Conservation (phyloP, 1,140 invertebrate genomes). For the Plectrocnemia conspersa region DNA sequence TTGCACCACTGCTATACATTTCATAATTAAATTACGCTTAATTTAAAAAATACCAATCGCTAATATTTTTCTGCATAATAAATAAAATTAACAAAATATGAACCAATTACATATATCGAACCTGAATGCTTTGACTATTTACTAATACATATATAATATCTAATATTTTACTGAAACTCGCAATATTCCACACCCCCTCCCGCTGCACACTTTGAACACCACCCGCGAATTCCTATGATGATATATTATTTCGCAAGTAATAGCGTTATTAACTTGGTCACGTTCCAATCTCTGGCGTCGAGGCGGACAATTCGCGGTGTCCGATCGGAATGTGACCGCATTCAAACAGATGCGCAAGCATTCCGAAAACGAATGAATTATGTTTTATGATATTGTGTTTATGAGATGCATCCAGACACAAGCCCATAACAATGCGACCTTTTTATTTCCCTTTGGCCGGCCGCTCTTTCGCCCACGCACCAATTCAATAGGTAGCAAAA, state of each 20-base stretch:
- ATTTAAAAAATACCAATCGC: too few species aligned
- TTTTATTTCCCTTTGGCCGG: not conserved
- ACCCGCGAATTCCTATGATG: not conserved
- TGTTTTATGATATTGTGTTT: slow-evolving; percentile 1
- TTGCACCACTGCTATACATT: too few species aligned
- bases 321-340: not conserved
- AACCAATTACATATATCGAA: too few species aligned
- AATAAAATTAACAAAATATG: too few species aligned
- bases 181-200: too few species aligned
- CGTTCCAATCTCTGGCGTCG: not conserved
- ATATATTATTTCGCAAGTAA: not conserved
- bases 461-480: too few species aligned
- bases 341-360: slow-evolving; percentile 7
- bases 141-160: too few species aligned
- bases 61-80: too few species aligned
- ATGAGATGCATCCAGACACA: not conserved
- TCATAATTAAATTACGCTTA: too few species aligned
- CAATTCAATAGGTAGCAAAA: too few species aligned
- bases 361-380: slow-evolving; percentile 6
- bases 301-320: not conserved
- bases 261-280: not conserved
- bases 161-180: too few species aligned
- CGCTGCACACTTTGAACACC: not conserved
- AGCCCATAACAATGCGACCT: not conserved
- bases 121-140: too few species aligned